Evolutionary conservation across 2,797 vertebrate genomes (phyloP), one percentile per base, ranked within the genome.

Genomic region (Molossus molossus): DNA sequence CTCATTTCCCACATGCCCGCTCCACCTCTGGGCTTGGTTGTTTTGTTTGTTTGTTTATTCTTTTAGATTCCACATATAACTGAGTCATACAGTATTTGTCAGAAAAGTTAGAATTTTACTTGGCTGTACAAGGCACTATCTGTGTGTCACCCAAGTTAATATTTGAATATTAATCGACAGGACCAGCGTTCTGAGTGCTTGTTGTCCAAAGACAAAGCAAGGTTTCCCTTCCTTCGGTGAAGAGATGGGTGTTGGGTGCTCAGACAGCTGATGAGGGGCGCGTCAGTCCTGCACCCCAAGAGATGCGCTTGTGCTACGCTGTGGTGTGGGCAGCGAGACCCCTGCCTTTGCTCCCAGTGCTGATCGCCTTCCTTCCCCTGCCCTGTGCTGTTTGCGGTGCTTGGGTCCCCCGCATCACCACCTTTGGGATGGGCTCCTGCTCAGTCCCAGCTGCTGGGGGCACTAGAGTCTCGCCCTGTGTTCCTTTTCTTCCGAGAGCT

Each of bases 401-500:
- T 57, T 29, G 4, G 29, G 23, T 29, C 29, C 23, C 60, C 29
- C 4, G 20, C 0, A 4, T 55, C 40, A 21, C 45, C 1, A 12
- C 33, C 21, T 0, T 27, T 11, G 29, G 48, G 37, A 11, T 55
- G 55, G 27, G 21, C 48, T 64, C 18, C 15, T 1, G 2, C 0
- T 0, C 0, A 13, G 33, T 45, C 29, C 2, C 37, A 33, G 45
- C 37, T n/a, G 55, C 13, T 0, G 37, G n/a, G 45, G 4, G 15
- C 84, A 3, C 0, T 17, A 9, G 64, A 53, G 55, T 20, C 87
- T 23, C 5, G 9, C 65, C 33, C 45, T 55, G 33, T 7, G 50
- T 40, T n/a, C 20, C 37, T 33, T 87, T 62, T 67, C 77, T 84
- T 83, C 10, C 23, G 40, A 90, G 55, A 85, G 37, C 37, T 25